phyloP scores from a whole-genome alignment of 2,113 vertebrate species.

The Percina caprodes region DNA sequence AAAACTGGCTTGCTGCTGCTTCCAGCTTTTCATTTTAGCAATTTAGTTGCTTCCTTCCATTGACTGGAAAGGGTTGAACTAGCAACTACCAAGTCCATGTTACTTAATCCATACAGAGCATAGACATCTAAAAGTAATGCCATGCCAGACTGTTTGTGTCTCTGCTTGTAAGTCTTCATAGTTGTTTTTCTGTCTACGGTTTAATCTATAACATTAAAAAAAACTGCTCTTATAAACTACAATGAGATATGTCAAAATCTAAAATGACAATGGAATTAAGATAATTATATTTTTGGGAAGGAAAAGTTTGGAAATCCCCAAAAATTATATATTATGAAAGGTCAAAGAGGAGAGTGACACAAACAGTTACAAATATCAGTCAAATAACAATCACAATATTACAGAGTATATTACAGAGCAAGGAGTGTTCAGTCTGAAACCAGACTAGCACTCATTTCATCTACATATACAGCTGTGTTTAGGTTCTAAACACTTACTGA shows the following conservation, averaged over 20 bases:
- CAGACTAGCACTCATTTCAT: not conserved
- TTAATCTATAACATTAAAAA: not conserved
- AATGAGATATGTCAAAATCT: not conserved
- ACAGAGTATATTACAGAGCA: conserved; percentile 1
- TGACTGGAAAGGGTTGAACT: too few species aligned
- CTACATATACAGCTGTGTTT: conserved; percentile 3
- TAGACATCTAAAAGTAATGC: too few species aligned
- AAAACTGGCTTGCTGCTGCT: too few species aligned
- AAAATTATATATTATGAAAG: not conserved
- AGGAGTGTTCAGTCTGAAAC: not conserved
- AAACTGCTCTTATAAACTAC: not conserved
- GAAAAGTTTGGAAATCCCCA: not conserved
- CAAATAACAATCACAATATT: not conserved
- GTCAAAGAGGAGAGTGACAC: not conserved
- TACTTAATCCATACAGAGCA: too few species aligned
- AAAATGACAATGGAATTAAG: not conserved
- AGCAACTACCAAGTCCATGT: too few species aligned
- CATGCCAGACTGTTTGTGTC: not conserved
- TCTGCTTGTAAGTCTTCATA: not conserved
- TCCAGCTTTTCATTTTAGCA: too few species aligned
- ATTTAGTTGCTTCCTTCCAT: too few species aligned
- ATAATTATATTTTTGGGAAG: too few species aligned
- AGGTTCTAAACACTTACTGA: too few species aligned
- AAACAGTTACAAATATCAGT: not conserved
- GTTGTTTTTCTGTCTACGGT: not conserved